These are phyloP conservation scores for Parnassius apollo DNA, from an alignment of 2,888 invertebrate genomes.

Conservation along the genomic window DNA sequence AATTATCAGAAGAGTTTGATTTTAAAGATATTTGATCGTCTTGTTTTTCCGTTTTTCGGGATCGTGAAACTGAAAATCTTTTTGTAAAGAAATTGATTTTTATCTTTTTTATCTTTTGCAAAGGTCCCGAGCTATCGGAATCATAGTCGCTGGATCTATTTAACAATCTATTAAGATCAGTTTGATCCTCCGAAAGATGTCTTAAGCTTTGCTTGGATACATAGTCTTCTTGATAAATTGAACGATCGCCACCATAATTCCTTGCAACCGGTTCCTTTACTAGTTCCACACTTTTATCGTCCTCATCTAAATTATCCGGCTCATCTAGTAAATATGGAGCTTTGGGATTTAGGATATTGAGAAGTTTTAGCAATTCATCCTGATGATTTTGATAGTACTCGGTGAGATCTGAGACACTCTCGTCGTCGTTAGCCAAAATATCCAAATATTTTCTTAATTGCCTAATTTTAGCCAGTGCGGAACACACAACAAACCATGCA, in stretches of 20 bases:
- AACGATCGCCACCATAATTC: conserved; percentile 56
- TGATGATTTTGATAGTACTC: conserved; percentile 67
- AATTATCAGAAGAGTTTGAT: conserved; percentile 75
- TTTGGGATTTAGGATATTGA: conserved; percentile 65
- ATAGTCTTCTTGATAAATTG: conserved; percentile 66
- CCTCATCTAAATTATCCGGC: conserved; percentile 60
- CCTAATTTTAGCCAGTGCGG: conserved; percentile 54
- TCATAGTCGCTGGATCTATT: conserved; percentile 80
- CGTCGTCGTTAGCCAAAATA: conserved; percentile 79
- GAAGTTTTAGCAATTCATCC: conserved; percentile 63
- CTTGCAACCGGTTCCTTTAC: conserved; percentile 55
- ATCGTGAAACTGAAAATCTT: conserved; percentile 82
- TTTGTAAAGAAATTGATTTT: conserved; percentile 82
- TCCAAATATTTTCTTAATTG: conserved; percentile 82
- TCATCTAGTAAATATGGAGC: conserved; percentile 62
- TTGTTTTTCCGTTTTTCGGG: conserved; percentile 75
- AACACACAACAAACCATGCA: conserved; percentile 78
- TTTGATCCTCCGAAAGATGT: conserved; percentile 69
- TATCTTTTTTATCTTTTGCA: conserved; percentile 82
- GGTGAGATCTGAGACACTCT: conserved; percentile 62
- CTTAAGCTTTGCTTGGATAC: conserved; percentile 59
- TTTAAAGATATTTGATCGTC: conserved; percentile 77
- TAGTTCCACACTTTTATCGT: conserved; percentile 56
- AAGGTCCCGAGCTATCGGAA: conserved; percentile 70
- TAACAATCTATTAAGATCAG: conserved; percentile 62